Base-by-base conservation (phyloP, 2,888 invertebrate species). In the Anoncus sp. region DNA sequence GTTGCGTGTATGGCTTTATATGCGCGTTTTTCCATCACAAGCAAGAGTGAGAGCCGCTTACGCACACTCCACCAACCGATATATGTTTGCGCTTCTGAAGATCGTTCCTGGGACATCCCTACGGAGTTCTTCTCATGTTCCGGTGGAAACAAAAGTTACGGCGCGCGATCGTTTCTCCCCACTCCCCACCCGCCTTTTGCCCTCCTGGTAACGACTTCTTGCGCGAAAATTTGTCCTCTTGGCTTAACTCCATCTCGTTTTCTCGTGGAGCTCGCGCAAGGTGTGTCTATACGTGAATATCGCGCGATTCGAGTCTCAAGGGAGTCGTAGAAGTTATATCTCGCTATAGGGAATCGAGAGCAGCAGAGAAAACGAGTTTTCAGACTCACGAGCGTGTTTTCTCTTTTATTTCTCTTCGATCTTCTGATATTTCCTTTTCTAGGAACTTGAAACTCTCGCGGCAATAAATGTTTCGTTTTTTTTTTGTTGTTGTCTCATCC, bases 1-100 rank as follows among this genome's bases (percentile, higher is more conserved):
- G 55, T 57, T 53, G 43, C 51, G 51, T 79, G 82, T 76, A 81
- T 83, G 77, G 81, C 85, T 84, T 86, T 84, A 86, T 87, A 86
- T 84, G 79, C 80, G 83, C 86, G 62, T 87, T 87, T 82, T 87
- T 86, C 82, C 82, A 80, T 78, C 55, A 18, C 22, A 65, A 63
- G 38, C 78, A 78, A 75, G 65, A 55, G 43, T 57, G n/a, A n/a
- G n/a, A 49, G 35, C 45, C 53, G 65, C n/a, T 31, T 31, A 7
- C 38, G 12, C 51, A 24, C 16, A 20, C 66, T 53, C 47, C 60
- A 66, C 57, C 67, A 16, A n/a, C 57, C 45, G 10, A 38, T 18
- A 47, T 40, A 12, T 35, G 47, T 67, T 43, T 69, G 47, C 60
- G 67, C 31, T 45, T 67, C 67, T 67, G 55, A 43, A 60, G 49